Percentiles rank a stretch among this genome's conserved stretches.
Conservation (phyloP, 2,797 vertebrate species). For the Premnoplex brunnescens region DNA sequence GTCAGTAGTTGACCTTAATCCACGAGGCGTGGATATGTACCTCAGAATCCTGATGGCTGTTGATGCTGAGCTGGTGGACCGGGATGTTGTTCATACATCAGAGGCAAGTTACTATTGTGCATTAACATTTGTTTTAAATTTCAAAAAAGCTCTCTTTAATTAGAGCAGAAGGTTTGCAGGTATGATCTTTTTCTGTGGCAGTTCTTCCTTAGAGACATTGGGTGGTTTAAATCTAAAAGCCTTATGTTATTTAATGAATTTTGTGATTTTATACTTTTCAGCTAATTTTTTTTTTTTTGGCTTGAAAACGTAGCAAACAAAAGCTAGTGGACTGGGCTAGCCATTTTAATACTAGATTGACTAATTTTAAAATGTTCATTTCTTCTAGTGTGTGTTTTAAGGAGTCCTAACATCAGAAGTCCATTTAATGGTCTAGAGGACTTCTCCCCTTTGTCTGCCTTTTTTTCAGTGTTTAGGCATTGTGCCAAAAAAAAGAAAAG, state of each 20-base stretch:
- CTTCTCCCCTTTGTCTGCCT: background rate
- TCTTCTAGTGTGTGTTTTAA: background rate
- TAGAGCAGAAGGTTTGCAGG: background rate
- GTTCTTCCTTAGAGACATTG: background rate
- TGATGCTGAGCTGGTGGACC: conserved; percentile 93
- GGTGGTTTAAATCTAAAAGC: background rate
- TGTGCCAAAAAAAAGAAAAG: background rate
- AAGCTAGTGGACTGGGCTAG: background rate
- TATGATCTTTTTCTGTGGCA: background rate
- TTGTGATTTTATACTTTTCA: background rate
- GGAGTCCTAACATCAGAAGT: background rate
- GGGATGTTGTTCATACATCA: conserved; percentile 90
- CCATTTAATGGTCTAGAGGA: background rate
- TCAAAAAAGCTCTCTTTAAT: background rate
- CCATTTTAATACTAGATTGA: background rate
- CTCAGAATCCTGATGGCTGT: conserved; percentile 96
- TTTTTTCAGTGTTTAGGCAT: background rate
- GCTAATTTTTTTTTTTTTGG: background rate
- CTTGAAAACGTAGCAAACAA: background rate
- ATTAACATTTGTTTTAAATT: background rate
- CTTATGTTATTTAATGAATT: background rate
- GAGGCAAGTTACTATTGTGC: conserved; percentile 79
- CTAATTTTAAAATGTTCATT: background rate
- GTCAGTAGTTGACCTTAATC: conserved; percentile 91
- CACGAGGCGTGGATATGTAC: conserved; percentile 93